A percentile compares a stretch with the other conserved stretches of the same genome.
These are phyloP conservation scores for Bombus confusus DNA, from an alignment of 1,140 invertebrate species.

Conservation along the genomic window DNA sequence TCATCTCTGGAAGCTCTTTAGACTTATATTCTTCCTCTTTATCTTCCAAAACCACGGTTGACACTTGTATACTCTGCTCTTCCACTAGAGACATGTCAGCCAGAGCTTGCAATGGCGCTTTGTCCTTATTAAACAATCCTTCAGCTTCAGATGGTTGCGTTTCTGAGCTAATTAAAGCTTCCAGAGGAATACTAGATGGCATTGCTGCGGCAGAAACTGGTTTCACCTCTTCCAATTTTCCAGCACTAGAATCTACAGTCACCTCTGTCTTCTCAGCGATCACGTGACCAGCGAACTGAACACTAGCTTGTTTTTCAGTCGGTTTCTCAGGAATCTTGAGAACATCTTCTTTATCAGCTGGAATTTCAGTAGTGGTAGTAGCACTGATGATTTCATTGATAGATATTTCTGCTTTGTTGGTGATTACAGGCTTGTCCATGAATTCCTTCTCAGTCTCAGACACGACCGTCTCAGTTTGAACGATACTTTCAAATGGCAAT, in stretches of 20 bases:
- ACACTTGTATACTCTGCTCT: slow-evolving; percentile 75
- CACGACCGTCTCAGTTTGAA: slow-evolving; percentile 80
- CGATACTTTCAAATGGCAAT: slow-evolving; percentile 81
- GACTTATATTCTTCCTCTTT: slow-evolving; percentile 80
- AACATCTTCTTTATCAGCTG: slow-evolving; percentile 82
- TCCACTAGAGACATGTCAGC: slow-evolving; percentile 76
- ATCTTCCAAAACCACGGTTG: slow-evolving; percentile 77
- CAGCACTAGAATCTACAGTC: slow-evolving; percentile 73
- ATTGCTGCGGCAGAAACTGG: slow-evolving; percentile 69
- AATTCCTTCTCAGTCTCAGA: slow-evolving; percentile 83
- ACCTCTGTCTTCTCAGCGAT: slow-evolving; percentile 81
- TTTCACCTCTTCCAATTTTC: slow-evolving; percentile 73
- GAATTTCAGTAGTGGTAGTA: slow-evolving; percentile 78
- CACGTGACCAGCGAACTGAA: slow-evolving; percentile 77
- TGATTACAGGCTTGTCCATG: slow-evolving; percentile 68
- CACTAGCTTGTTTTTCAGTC: slow-evolving; percentile 70
- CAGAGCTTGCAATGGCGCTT: slow-evolving; percentile 66
- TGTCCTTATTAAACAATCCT: slow-evolving; percentile 68
- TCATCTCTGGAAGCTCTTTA: slow-evolving; percentile 71
- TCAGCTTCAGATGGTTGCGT: slow-evolving; percentile 76
- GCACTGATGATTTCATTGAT: slow-evolving; percentile 80
- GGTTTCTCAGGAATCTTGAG: slow-evolving; percentile 74
- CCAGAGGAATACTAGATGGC: slow-evolving; percentile 73
- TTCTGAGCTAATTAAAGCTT: slow-evolving; percentile 73
- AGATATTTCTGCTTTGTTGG: slow-evolving; percentile 77